These are phyloP conservation scores for Tanypteryx hageni DNA, from an alignment of 2,888 invertebrate species.

Conservation along the genomic window DNA sequence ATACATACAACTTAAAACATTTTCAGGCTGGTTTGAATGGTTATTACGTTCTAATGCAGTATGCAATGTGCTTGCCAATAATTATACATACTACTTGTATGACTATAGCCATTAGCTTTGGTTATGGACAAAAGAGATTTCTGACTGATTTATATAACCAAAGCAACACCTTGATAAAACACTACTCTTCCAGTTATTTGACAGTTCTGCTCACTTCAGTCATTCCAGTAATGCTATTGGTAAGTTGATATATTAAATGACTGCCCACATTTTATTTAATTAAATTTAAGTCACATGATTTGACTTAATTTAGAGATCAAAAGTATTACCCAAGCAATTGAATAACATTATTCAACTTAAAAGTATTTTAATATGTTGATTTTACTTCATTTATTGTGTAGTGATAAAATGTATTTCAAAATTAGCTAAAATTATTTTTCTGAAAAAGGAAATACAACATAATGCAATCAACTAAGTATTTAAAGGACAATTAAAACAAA, in stretches of 20 bases:
- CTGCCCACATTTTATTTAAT: too few species aligned
- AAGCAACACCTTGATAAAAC: conserved; percentile 13
- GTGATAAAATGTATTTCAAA: too few species aligned
- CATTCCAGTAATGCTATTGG: conserved; percentile 9
- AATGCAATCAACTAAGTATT: too few species aligned
- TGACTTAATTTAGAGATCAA: too few species aligned
- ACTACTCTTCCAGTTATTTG: conserved; percentile 42
- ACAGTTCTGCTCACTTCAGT: conserved; percentile 41
- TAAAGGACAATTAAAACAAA: too few species aligned
- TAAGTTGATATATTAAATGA: neutral
- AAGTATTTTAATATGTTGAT: too few species aligned
- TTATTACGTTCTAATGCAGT: conserved; percentile 29
- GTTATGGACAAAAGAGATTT: conserved; percentile 33
- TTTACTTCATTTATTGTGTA: too few species aligned
- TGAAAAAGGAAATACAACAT: too few species aligned
- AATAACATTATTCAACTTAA: too few species aligned
- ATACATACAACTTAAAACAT: neutral
- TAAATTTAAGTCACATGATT: too few species aligned
- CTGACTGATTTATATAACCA: conserved; percentile 41
- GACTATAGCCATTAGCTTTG: conserved; percentile 14
- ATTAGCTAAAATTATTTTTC: too few species aligned
- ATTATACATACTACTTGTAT: conserved; percentile 21
- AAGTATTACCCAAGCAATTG: too few species aligned
- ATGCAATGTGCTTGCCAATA: conserved; percentile 42
- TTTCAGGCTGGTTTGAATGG: conserved; percentile 35